These are phyloP conservation scores for Cephus nigrinus DNA, from an alignment of 2,888 invertebrate species.

Conservation along the genomic window DNA sequence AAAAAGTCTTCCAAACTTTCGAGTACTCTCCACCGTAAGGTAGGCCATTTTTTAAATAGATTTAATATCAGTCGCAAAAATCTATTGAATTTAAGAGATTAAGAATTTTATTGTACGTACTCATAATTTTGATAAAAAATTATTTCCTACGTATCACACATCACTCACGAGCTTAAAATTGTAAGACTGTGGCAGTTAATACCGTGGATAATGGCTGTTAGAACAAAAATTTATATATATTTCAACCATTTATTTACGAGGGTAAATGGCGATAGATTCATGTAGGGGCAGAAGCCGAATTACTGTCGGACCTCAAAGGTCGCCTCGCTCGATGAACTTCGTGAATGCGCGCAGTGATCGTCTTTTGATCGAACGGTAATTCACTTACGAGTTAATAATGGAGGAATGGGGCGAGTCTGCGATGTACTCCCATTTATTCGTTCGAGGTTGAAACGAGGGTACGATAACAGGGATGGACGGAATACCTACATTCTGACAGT, in stretches of 20 bases:
- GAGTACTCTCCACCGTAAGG: not conserved
- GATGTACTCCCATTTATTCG: slow-evolving; percentile 56
- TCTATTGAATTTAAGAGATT: not conserved
- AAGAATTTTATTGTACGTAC: not conserved
- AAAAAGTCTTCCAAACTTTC: slow-evolving; percentile 3
- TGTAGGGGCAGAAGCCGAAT: slow-evolving; percentile 38
- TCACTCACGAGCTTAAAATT: not conserved
- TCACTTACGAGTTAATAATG: slow-evolving; percentile 65
- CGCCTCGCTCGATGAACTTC: slow-evolving; percentile 51
- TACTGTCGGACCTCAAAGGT: slow-evolving; percentile 55
- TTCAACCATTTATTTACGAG: slow-evolving; percentile 30
- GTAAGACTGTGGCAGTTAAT: not conserved
- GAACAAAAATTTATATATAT: slow-evolving; percentile 17
- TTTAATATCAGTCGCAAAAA: not conserved
- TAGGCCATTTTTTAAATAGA: not conserved
- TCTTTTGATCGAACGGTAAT: slow-evolving; percentile 63
- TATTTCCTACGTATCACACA: not conserved
- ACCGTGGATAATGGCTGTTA: not conserved
- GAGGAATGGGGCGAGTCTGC: slow-evolving; percentile 41
- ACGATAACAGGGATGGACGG: not conserved
- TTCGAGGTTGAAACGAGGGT: slow-evolving; percentile 16
- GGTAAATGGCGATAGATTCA: slow-evolving; percentile 24
- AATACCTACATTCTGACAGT: not conserved
- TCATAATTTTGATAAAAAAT: not conserved
- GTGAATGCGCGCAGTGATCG: slow-evolving; percentile 54